phyloP scores from a whole-genome alignment of 2,797 vertebrate genomes.

The Siniperca obscura region DNA sequence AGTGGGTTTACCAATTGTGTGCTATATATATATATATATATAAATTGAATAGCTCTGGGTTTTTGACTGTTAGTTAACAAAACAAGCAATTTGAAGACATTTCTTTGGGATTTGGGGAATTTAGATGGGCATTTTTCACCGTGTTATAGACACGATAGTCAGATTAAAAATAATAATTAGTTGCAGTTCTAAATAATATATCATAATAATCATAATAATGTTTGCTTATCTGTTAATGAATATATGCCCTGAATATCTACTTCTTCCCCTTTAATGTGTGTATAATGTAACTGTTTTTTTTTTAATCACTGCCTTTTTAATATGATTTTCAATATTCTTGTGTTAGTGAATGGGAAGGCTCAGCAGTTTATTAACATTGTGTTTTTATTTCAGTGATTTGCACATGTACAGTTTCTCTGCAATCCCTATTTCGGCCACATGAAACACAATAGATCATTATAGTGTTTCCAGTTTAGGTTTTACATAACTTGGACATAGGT shows the following conservation, averaged over 20 bases:
- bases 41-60: background rate
- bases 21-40: too few species aligned
- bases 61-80: background rate
- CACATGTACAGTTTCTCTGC: conserved; percentile 17
- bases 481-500: background rate
- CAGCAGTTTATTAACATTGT: background rate
- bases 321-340: background rate
- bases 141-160: background rate
- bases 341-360: background rate
- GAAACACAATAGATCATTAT: background rate
- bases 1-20: background rate
- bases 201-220: background rate
- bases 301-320: background rate
- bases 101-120: background rate
- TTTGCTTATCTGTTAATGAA: background rate
- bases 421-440: conserved; percentile 1
- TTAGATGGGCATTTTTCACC: background rate
- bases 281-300: background rate
- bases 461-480: background rate
- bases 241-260: background rate
- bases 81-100: background rate
- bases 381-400: conserved; percentile 5
- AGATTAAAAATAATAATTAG: background rate
- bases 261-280: background rate
- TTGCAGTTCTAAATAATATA: background rate